A percentile compares a stretch with the other conserved stretches of the same genome.
Conservation (phyloP, 2,113 vertebrate species). For the Rafetus swinhoei region DNA sequence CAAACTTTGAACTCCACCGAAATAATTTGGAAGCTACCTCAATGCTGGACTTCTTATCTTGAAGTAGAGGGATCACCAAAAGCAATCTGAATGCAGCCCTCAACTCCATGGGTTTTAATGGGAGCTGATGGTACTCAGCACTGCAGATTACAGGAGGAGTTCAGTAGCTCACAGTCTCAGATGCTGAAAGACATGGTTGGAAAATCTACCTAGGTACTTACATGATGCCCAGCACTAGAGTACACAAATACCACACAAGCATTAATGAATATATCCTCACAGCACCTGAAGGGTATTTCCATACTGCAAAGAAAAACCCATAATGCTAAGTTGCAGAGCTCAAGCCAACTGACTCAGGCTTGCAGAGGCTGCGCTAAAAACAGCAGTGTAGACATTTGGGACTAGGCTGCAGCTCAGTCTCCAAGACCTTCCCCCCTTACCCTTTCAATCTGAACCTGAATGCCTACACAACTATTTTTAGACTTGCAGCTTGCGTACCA, state of each 20-base stretch:
- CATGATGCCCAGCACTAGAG: not conserved
- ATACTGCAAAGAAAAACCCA: not conserved
- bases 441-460: not conserved
- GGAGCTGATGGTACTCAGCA: not conserved
- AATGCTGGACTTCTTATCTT: not conserved
- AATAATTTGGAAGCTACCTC: not conserved
- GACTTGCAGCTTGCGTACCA: not conserved
- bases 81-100: not conserved
- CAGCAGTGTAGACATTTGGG: not conserved
- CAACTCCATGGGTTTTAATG: not conserved
- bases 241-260: not conserved
- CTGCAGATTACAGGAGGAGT: not conserved
- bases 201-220: accelerated
- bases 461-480: not conserved
- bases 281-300: not conserved
- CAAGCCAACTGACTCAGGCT: not conserved
- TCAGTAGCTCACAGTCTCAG: not conserved
- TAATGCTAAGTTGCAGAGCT: not conserved
- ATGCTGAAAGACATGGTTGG: not conserved
- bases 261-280: not conserved
- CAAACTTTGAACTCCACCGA: not conserved
- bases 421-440: not conserved
- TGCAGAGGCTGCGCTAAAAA: not conserved
- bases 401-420: not conserved
- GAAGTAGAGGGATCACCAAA: not conserved